These are phyloP conservation scores for Cyprinodon diabolis DNA, from an alignment of 2,797 vertebrate species.

Conservation along the genomic window DNA sequence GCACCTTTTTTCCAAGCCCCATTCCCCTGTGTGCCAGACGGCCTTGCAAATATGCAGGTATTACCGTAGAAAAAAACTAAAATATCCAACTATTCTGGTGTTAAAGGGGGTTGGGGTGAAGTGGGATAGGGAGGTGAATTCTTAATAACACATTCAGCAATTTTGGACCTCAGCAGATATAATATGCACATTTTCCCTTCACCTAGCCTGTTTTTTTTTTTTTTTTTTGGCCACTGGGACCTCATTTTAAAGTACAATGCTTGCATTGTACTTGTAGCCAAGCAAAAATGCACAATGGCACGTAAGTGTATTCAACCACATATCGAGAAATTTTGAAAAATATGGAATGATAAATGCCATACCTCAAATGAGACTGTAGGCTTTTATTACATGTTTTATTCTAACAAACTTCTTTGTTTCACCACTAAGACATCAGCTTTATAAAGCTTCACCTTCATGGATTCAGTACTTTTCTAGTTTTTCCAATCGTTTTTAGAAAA, in stretches of 20 bases:
- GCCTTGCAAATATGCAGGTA: slow-evolving; percentile 77
- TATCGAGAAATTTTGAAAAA: slow-evolving; percentile 15
- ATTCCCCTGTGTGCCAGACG: slow-evolving; percentile 67
- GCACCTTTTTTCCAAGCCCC: slow-evolving; percentile 65
- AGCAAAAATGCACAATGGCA: slow-evolving; percentile 36
- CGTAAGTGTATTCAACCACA: slow-evolving; percentile 22
- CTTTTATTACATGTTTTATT: slow-evolving; percentile 5
- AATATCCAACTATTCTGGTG: slow-evolving; percentile 51
- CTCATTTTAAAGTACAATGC: slow-evolving; percentile 48
- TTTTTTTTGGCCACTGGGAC: slow-evolving; percentile 22
- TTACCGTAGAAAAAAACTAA: slow-evolving; percentile 58
- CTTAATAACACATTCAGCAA: slow-evolving; percentile 71
- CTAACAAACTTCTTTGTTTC: not conserved
- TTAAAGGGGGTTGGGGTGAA: slow-evolving; percentile 63
- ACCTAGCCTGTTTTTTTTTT: slow-evolving; percentile 42
- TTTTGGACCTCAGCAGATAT: slow-evolving; percentile 76
- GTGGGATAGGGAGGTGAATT: slow-evolving; percentile 67
- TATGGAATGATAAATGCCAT: slow-evolving; percentile 24
- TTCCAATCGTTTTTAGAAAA: not conserved
- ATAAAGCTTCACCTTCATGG: not conserved
- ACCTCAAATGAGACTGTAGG: slow-evolving; percentile 1
- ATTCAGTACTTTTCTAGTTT: not conserved
- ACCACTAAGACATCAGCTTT: not conserved
- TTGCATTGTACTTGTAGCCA: slow-evolving; percentile 23
- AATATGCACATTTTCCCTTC: slow-evolving; percentile 71